A percentile compares a stretch with the other conserved stretches of the same genome.
Conservation (phyloP, 2,888 invertebrate genomes). For the Cryptocheilus praepositus region DNA sequence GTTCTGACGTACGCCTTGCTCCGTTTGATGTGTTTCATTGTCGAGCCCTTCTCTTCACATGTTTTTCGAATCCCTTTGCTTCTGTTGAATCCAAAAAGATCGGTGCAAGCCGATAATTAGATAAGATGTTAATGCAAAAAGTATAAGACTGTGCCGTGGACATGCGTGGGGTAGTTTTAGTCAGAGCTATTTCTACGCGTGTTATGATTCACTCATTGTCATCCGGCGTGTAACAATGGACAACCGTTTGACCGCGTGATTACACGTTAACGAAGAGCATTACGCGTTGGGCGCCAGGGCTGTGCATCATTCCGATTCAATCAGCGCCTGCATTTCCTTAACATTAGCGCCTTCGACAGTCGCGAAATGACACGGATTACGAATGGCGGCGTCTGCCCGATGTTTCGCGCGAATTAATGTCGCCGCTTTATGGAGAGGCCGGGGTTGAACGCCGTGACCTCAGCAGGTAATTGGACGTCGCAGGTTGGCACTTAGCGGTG, state of each 20-base stretch:
- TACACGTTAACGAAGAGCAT: conserved; percentile 32
- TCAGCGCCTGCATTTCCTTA: conserved; percentile 36
- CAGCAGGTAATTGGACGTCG: conserved; percentile 53
- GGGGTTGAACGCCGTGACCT: conserved; percentile 54
- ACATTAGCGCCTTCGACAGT: conserved; percentile 16
- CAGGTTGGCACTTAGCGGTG: conserved; percentile 54
- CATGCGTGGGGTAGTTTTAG: too few species aligned
- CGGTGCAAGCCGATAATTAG: too few species aligned
- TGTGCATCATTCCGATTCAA: conserved; percentile 34
- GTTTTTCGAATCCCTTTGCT: too few species aligned
- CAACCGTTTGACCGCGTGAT: conserved; percentile 6
- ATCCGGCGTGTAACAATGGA: not conserved
- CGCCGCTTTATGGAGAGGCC: conserved; percentile 35
- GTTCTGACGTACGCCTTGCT: too few species aligned
- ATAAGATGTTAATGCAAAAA: too few species aligned
- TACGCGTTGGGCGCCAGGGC: conserved; percentile 14
- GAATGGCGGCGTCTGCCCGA: conserved; percentile 19
- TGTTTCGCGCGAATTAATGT: conserved; percentile 49
- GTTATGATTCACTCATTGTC: conserved; percentile 6
- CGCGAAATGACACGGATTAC: conserved; percentile 50
- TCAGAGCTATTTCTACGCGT: too few species aligned
- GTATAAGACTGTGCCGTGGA: too few species aligned
- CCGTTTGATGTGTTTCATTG: too few species aligned
- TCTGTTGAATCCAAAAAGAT: too few species aligned
- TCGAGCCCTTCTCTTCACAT: too few species aligned